Evolutionary conservation across 2,113 vertebrate genomes (phyloP).

Genomic region (Chaetodon trifascialis): DNA sequence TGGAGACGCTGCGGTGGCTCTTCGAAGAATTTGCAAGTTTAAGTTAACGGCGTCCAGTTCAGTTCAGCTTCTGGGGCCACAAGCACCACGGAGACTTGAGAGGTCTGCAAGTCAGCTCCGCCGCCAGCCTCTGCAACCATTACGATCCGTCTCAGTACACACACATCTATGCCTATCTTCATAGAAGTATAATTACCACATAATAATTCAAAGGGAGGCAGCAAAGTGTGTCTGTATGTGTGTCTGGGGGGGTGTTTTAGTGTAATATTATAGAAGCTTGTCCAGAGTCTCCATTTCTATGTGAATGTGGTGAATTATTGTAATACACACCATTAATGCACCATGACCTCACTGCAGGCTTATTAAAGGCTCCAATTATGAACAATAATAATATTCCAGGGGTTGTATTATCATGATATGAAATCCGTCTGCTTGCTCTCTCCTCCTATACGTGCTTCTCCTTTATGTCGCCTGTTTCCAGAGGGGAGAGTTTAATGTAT

Average conservation of each 20-base stretch:
- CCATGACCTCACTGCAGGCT: constrained; percentile 20
- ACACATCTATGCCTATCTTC: background rate
- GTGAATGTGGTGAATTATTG: constrained; percentile 32
- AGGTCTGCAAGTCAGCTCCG: background rate
- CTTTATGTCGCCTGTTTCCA: background rate
- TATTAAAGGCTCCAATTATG: constrained; percentile 52
- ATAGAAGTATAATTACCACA: background rate
- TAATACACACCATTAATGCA: constrained; percentile 34
- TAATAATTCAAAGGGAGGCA: background rate
- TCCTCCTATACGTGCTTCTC: background rate
- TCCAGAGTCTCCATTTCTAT: constrained; percentile 15
- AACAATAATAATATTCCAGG: constrained; percentile 50
- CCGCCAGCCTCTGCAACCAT: background rate
- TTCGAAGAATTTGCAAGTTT: background rate
- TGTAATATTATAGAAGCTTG: constrained; percentile 2
- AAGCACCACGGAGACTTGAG: background rate
- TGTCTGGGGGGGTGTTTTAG: background rate
- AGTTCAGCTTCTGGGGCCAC: background rate
- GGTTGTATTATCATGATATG: constrained; percentile 1
- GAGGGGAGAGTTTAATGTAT: constrained; percentile 6
- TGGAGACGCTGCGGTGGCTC: background rate
- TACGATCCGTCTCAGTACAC: background rate
- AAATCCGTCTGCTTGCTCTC: background rate
- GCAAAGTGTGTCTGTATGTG: background rate
- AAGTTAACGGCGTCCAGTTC: background rate